Conservation (phyloP, 2,797 vertebrate species). For the Hypotaenidia philippensis region DNA sequence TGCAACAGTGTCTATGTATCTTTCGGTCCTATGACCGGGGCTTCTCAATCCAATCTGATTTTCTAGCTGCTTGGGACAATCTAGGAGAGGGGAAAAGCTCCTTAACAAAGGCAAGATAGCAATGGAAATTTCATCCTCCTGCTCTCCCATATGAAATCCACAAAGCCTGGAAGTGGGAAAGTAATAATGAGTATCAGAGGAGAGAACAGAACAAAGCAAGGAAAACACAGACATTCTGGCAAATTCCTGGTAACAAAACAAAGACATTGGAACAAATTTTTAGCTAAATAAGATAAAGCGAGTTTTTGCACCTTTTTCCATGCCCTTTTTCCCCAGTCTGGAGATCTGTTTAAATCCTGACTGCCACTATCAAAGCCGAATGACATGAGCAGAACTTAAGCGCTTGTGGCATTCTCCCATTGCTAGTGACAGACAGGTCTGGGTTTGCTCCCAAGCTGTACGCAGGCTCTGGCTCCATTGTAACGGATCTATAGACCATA, state of each 20-base stretch:
- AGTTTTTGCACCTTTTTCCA: background rate
- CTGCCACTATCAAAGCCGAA: constrained; percentile 34
- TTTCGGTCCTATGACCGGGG: background rate
- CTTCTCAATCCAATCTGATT: background rate
- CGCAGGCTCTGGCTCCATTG: constrained; percentile 62
- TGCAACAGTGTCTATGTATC: background rate
- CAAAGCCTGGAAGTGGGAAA: background rate
- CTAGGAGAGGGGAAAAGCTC: background rate
- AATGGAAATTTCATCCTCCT: background rate
- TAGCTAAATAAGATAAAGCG: background rate
- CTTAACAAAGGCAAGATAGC: background rate
- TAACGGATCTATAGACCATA: constrained; percentile 61
- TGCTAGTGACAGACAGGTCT: constrained; percentile 44
- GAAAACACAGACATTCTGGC: background rate
- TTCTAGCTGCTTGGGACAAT: background rate
- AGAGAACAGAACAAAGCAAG: background rate
- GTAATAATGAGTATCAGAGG: background rate
- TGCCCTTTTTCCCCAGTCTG: background rate
- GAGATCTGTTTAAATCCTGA: constrained; percentile 13
- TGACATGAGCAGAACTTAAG: constrained; percentile 12
- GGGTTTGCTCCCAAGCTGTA: constrained; percentile 55
- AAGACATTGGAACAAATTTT: background rate
- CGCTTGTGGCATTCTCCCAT: constrained; percentile 19
- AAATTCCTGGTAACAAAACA: background rate
- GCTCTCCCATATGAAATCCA: background rate